A percentile compares a stretch with the other conserved stretches of the same genome.
phyloP scores from a whole-genome alignment of 2,888 invertebrate species.

The Acleris cristana region DNA sequence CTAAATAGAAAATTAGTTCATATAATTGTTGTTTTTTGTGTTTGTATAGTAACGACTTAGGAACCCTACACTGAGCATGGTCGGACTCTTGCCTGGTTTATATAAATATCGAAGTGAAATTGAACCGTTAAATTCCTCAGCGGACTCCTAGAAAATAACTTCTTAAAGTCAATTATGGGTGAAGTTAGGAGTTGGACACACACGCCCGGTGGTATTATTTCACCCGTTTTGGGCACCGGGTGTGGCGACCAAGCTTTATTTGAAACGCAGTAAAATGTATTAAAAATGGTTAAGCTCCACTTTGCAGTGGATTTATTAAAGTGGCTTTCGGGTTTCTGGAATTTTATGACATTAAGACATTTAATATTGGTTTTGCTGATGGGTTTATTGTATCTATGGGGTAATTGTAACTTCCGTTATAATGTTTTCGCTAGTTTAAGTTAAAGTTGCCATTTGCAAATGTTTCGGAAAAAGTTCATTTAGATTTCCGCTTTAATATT shows the following conservation, averaged over 20 bases:
- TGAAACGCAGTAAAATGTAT: neutral
- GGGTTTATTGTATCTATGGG: neutral
- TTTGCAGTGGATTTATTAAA: neutral
- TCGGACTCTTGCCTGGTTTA: no score
- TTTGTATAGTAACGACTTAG: neutral
- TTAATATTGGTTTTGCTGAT: neutral
- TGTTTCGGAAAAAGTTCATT: no score
- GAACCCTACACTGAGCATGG: no score
- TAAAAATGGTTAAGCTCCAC: neutral
- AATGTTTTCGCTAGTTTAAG: no score
- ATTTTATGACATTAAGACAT: neutral
- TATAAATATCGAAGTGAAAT: conserved; percentile 5
- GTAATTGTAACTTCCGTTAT: no score
- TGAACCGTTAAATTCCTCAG: conserved; percentile 14
- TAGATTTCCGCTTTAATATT: no score
- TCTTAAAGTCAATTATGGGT: conserved; percentile 31
- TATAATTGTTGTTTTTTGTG: no score
- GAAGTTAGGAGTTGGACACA: conserved; percentile 18
- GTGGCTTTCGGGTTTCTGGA: neutral
- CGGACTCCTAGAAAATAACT: conserved; percentile 26
- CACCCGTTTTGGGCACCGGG: conserved; percentile 10
- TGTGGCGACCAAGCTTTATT: conserved; percentile 5
- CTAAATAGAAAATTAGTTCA: no score
- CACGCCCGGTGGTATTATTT: conserved; percentile 23
- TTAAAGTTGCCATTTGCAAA: no score